phyloP scores from a whole-genome alignment of 2,888 invertebrate species.

The Sminthurides aquaticus region DNA sequence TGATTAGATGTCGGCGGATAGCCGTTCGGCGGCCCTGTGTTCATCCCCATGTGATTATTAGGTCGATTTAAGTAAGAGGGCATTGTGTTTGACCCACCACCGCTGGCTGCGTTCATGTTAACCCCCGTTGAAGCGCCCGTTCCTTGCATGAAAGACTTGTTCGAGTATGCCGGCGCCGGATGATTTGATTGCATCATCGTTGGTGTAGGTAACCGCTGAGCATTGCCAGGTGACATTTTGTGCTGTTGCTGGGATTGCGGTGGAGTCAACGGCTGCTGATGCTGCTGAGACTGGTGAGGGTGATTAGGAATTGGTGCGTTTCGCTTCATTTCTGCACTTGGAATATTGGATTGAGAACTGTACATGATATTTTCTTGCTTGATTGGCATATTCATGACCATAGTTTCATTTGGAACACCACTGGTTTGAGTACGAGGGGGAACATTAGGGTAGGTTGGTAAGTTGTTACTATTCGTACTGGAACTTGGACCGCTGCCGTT shows the following conservation, averaged over 20 bases:
- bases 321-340: conserved; percentile 20
- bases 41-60: conserved; percentile 3
- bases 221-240: conserved; percentile 9
- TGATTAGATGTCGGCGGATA: conserved; percentile 13
- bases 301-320: conserved; percentile 49
- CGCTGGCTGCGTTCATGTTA: conserved; percentile 6
- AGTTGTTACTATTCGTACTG: not conserved
- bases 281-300: conserved; percentile 47
- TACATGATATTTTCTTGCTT: conserved; percentile 25
- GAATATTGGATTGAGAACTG: conserved; percentile 16
- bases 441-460: conserved; percentile 17
- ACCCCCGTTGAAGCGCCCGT: conserved; percentile 2
- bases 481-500: not conserved
- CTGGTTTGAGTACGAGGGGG: conserved; percentile 18
- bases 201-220: conserved; percentile 26
- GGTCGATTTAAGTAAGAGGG: not conserved
- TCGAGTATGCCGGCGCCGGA: conserved; percentile 32
- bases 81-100: conserved; percentile 1
- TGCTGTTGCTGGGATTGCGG: conserved; percentile 44
- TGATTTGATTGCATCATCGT: conserved; percentile 46
- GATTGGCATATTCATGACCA: conserved; percentile 14
- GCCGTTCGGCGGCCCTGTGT: conserved; percentile 5
- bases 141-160: conserved; percentile 41
- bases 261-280: conserved; percentile 42
- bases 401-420: conserved; percentile 14